Base-by-base conservation (phyloP, 2,113 vertebrate genomes). In the Verasper variegatus region DNA sequence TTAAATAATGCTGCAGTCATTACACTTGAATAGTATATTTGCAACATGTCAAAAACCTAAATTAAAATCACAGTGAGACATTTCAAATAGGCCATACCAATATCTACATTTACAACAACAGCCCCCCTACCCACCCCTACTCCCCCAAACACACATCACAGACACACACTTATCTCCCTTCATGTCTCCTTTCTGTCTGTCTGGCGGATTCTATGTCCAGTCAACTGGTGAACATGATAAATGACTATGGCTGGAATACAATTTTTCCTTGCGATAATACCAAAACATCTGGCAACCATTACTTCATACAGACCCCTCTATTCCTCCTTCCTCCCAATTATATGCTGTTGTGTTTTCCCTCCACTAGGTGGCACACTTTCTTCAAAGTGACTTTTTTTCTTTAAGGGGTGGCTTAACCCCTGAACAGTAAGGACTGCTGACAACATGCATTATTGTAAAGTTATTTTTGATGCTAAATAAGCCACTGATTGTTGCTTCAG, bases 211-310 rank as follows among this genome's bases (percentile, higher is more conserved):
- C 60, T 80, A 56, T 76, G 57, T 85, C 70, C 81, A 71, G 62
- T 56, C 14, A 27, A 73, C 71, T 81, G 74, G 61, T 14, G 31
- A 85, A 75, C 80, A 76, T 88, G 85, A 90, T 85, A 68, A 84
- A 92, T 86, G 84, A 78, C 82, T 84, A 60, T 1, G n/a, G 77
- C 79, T 78, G 63, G 55, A 73, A 79, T 45, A 78, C 71, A 81
- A 73, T 74, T 88, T 87, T 86, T 69, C 65, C 45, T 56, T 86
- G 63, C 18, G 17, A 86, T 84, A 88, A 78, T 85, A 82, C 75
- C 66, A 73, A 85, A 86, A 82, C 90, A 90, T 92, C 90, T 92
- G 90, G 87, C 66, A 90, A 75, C 66, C 80, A 89, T 92, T 92
- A 90, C 65, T 74, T 52, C 57, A 68, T 18, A 45, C 75, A 85